Evolutionary conservation across 2,113 vertebrate species (phyloP).

Genomic region (Plecotus auritus): DNA sequence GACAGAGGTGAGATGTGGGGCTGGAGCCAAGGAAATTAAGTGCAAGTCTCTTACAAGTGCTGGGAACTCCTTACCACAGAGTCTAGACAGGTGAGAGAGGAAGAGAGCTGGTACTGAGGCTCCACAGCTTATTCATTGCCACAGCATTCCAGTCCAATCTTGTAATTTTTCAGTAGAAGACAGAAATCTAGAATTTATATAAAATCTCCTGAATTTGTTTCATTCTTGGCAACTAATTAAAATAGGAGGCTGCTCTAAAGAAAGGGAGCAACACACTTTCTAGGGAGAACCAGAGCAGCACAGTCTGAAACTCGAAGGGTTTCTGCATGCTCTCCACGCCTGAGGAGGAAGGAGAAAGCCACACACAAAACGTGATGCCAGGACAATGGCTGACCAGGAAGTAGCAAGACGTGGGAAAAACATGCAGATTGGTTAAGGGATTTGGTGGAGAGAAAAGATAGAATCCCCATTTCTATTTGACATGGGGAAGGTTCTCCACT

Average conservation of each 20-base stretch:
- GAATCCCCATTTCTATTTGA: background rate
- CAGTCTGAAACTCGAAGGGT: background rate
- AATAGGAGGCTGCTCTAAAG: background rate
- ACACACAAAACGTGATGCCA: background rate
- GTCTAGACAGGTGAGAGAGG: background rate
- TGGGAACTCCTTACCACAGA: background rate
- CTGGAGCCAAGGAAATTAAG: background rate
- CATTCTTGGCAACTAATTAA: background rate
- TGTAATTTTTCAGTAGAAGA: background rate
- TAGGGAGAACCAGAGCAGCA: background rate
- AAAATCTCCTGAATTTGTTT: background rate
- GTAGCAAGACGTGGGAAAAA: background rate
- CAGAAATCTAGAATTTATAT: background rate
- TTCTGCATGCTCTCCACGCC: background rate
- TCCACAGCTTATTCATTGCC: background rate
- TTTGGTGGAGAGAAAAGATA: background rate
- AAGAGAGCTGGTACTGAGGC: background rate
- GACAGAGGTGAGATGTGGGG: background rate
- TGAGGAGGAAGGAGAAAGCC: background rate
- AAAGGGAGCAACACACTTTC: background rate
- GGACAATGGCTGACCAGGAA: no score
- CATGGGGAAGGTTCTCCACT: background rate
- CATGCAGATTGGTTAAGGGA: background rate
- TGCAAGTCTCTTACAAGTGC: background rate
- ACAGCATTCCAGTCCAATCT: background rate